Conservation (phyloP, 2,797 vertebrate species). For the Phoxinus dragarum region DNA sequence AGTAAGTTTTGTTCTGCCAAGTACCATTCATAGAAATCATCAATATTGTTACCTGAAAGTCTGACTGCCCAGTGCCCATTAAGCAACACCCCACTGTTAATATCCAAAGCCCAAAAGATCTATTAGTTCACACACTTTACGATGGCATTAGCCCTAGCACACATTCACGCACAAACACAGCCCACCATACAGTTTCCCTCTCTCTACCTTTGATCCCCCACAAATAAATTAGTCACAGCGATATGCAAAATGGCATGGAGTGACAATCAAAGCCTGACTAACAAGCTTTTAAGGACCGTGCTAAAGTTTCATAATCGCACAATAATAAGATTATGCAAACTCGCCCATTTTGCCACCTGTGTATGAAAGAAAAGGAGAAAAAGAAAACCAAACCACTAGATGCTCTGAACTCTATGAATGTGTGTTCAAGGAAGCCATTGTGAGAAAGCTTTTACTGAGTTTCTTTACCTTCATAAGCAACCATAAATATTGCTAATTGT, state of each 20-base stretch:
- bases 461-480: constrained; percentile 24
- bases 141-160: constrained; percentile 47
- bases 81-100: constrained; percentile 51
- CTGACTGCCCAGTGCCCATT: constrained; percentile 49
- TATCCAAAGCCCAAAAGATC: constrained; percentile 26
- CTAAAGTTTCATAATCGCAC: constrained; percentile 81
- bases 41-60: constrained; percentile 22
- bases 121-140: constrained; percentile 46
- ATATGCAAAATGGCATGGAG: constrained; percentile 78
- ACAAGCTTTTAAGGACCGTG: constrained; percentile 80
- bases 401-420: constrained; percentile 37
- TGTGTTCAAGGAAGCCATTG: constrained; percentile 27
- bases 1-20: neutral
- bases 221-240: constrained; percentile 80
- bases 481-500: constrained; percentile 54
- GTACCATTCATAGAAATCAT: neutral
- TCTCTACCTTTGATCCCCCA: constrained; percentile 74
- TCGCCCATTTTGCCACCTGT: constrained; percentile 68
- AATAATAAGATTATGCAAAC: constrained; percentile 79
- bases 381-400: constrained; percentile 21
- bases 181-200: constrained; percentile 64
- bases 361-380: constrained; percentile 56
- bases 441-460: constrained; percentile 40
- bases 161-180: constrained; percentile 49
- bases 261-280: constrained; percentile 85